Evolutionary conservation across 2,113 vertebrate species (phyloP), one percentile per base, ranked within the genome.

Genomic region (Jaculus jaculus): DNA sequence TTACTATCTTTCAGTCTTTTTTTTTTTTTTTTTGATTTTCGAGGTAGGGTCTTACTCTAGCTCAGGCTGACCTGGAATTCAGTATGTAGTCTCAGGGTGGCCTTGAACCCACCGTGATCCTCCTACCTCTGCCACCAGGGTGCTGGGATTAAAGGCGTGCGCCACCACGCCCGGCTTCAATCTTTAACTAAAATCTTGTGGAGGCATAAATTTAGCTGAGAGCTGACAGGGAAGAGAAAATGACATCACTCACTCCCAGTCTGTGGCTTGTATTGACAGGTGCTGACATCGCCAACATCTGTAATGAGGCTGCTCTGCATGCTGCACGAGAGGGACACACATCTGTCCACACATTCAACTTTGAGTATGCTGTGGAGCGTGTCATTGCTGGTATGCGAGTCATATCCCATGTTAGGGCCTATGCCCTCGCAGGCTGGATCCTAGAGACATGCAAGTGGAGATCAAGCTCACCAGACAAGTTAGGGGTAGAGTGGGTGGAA

Each of bases 251-350:
- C 3, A 63, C 5, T 23, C 18, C 54, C 54, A 12, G 16, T 71
- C 72, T 9, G 12, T 86, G 16, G 73, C 30, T 7, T 39, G 83
- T 86, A 30, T 23, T 74, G 78, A 9, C 96, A 99, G 99, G 99
- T n/a, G 99, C 99, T 2, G 99, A 99, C 97, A 99, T 99, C 12
- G 99, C 99, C 0, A 99, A 99, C 94, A 99, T 99, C 93, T 99
- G 99, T 69, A 99, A 99, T 0, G 99, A 99, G 94, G 99, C 99
- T 0, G 99, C 99, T 4, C 98, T 99, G 23, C 99, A 99, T 0
- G 99, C 99, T 0, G 99, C 99, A 21, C 98, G 99, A 81, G 99
- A 99, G 74, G 99, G 99, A 0, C 98, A 98, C 97, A 99, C 99
- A 39, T 99, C 99, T 32, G 99, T 99, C 0, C 98, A 99, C 42